Base-by-base conservation (phyloP, 1,140 invertebrate genomes). In the Drosophila sp. region DNA sequence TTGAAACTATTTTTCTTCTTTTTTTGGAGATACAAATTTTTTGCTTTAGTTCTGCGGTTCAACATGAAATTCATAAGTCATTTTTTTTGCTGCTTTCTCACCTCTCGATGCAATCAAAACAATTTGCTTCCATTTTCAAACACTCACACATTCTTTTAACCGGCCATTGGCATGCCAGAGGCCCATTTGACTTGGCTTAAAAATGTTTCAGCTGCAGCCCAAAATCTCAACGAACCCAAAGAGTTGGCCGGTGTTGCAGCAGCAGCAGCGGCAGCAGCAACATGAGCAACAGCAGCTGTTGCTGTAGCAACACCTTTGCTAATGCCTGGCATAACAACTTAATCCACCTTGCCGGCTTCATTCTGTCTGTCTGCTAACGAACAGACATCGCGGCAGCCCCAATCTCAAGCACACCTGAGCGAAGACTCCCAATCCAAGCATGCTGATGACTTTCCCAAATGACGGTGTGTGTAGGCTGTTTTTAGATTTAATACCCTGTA, bases 251-350 rank as follows among this genome's bases (percentile, higher is more conserved):
- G 32, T 11, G 55, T 10, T 33, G 50, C 68, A 6, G 10, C 27
- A 54, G 60, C 10, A 2, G 32, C 56, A 35, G 56, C 25, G 27
- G 10, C 44, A 83, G 54, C 64, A 54, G 64, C 56, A 35, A 11
- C 23, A 47, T 3, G 23, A 79, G 57, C 64, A 44, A 60, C 55
- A 54, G 78, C 62, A 54, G 62, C 57, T 60, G 63, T 65, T 61
- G 63, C 68, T 30, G 54, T 61, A 57, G 62, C 80, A 84, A 84
- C 80, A 84, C 81, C 80, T 85, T 73, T 76, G 69, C 80, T 84
- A 84, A 84, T 85, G 74, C 81, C 66, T 58, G 66, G 73, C 81
- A 85, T 84, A 84, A 84, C 81, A 80, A 84, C 80, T 84, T 84
- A 84, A 85, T 86, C 68, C 82, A 86, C 57, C 82, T 81, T 78